Conservation (phyloP, 2,888 invertebrate species). For the Aporophyla nigra region DNA sequence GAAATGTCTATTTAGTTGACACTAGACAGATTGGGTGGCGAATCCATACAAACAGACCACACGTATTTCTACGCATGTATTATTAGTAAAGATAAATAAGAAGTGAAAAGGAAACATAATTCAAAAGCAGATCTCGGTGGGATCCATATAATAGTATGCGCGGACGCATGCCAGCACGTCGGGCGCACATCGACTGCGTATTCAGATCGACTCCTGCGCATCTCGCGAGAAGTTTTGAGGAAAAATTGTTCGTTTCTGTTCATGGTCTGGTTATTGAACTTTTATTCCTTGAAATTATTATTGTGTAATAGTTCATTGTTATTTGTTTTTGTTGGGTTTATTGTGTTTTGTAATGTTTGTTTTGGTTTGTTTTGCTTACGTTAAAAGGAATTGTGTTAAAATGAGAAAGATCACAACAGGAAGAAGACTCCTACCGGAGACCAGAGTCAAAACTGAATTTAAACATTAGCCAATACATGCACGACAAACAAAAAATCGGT, state of each 20-base stretch:
- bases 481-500: background rate
- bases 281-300: constrained; percentile 41
- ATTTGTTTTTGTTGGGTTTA: background rate
- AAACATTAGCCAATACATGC: background rate
- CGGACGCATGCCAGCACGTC: constrained; percentile 62
- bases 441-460: background rate
- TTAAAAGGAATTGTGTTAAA: too few species aligned
- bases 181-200: constrained; percentile 56
- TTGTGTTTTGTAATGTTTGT: background rate
- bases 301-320: constrained; percentile 1
- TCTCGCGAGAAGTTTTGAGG: constrained; percentile 66
- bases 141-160: constrained; percentile 62
- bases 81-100: constrained; percentile 48
- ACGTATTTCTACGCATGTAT: constrained; percentile 15
- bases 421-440: background rate
- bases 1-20: background rate
- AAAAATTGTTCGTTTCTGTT: constrained; percentile 62
- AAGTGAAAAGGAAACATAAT: constrained; percentile 62
- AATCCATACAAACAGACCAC: constrained; percentile 30
- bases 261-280: constrained; percentile 72
- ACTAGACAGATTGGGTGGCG: constrained; percentile 30
- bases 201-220: constrained; percentile 61
- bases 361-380: background rate
- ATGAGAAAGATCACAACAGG: too few species aligned
- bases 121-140: constrained; percentile 62